Evolutionary conservation across 2,113 vertebrate genomes (phyloP).

Genomic region (Periophthalmus modestus): DNA sequence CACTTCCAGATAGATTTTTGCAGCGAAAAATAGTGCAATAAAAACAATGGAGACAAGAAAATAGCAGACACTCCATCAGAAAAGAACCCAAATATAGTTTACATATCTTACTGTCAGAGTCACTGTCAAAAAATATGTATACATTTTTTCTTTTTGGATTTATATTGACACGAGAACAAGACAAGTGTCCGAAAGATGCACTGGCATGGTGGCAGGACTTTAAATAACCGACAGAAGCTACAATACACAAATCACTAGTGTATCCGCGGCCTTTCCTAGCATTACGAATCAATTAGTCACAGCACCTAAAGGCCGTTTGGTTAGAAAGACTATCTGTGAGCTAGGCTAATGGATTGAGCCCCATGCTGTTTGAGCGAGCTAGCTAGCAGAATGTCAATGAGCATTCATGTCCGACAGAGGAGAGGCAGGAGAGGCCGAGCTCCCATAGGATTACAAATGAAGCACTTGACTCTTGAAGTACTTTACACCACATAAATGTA

Average conservation of each 20-base stretch:
- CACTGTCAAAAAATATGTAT: not conserved
- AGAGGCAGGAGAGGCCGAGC: not conserved
- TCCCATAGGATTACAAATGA: conserved; percentile 29
- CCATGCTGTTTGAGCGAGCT: conserved; percentile 25
- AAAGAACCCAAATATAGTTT: not conserved
- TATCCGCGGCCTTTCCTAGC: conserved; percentile 13
- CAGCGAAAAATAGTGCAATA: no score
- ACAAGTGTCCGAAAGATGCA: not conserved
- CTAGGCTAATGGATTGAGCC: conserved; percentile 48
- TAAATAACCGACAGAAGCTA: conserved; percentile 38
- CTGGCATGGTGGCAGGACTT: conserved; percentile 1
- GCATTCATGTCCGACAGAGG: conserved; percentile 21
- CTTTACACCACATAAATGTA: conserved; percentile 7
- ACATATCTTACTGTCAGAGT: not conserved
- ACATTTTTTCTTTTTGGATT: not conserved
- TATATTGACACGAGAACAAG: not conserved
- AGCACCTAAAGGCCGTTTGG: conserved; percentile 22
- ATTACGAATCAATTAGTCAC: conserved; percentile 48
- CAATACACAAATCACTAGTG: conserved; percentile 20
- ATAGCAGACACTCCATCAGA: no score
- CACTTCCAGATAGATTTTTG: not conserved
- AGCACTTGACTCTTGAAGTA: conserved; percentile 20
- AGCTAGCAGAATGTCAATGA: conserved; percentile 38
- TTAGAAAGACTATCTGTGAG: conserved; percentile 34
- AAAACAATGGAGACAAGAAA: not conserved